These are phyloP conservation scores for Mionectes olivaceus DNA, from an alignment of 2,797 vertebrate genomes.

Conservation along the genomic window DNA sequence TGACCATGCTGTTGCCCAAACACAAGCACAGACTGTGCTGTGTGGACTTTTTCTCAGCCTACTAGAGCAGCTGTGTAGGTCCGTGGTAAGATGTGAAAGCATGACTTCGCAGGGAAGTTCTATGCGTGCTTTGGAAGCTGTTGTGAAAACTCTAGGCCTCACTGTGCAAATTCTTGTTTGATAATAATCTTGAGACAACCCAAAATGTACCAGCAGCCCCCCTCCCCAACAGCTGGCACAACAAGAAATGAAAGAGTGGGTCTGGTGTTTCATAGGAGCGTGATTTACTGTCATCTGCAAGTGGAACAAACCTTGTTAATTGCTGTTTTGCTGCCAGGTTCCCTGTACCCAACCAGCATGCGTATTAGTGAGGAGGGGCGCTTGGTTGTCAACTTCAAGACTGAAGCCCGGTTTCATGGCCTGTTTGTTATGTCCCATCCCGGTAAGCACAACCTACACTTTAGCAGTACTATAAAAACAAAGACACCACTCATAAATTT, in stretches of 20 bases:
- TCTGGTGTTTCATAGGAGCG: not conserved
- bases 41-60: not conserved
- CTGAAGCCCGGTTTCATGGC: slow-evolving; percentile 90
- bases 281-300: not conserved
- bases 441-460: slow-evolving; percentile 64
- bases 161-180: not conserved
- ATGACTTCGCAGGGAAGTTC: not conserved
- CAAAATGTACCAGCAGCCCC: not conserved
- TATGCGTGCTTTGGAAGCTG: not conserved
- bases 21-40: not conserved
- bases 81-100: not conserved
- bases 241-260: not conserved
- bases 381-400: slow-evolving; percentile 93
- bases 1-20: not conserved
- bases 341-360: slow-evolving; percentile 94
- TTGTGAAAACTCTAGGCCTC: not conserved
- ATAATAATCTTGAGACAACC: not conserved
- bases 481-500: not conserved
- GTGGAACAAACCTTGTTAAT: not conserved
- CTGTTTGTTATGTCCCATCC: slow-evolving; percentile 89
- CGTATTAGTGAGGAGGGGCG: slow-evolving; percentile 91
- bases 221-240: not conserved
- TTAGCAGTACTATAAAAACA: not conserved
- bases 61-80: not conserved
- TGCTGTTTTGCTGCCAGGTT: slow-evolving; percentile 75